These are phyloP conservation scores for Sebastes reedi DNA, from an alignment of 2,797 vertebrate species.

Conservation along the genomic window DNA sequence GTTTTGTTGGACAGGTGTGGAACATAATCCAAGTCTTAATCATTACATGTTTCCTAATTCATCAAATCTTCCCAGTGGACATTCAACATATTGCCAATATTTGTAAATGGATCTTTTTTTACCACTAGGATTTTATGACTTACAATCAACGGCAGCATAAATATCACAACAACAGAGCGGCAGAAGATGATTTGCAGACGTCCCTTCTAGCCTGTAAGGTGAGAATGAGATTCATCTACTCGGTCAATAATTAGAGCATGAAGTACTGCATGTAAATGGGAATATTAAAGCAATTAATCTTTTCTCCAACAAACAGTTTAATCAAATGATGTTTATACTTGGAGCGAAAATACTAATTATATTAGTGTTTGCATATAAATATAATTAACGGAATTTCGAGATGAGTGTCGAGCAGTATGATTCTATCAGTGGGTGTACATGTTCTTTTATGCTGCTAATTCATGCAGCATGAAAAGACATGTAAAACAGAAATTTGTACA, in stretches of 20 bases:
- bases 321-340: slow-evolving; percentile 31
- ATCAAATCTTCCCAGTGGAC: background rate
- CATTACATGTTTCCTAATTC: background rate
- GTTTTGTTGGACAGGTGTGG: background rate
- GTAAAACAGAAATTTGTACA: slow-evolving; percentile 8
- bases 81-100: background rate
- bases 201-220: background rate
- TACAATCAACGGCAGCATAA: background rate
- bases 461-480: background rate
- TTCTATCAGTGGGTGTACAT: background rate
- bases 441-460: background rate
- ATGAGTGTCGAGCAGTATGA: background rate
- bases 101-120: slow-evolving; percentile 4
- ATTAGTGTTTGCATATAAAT: slow-evolving; percentile 24
- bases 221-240: slow-evolving; percentile 1
- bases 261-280: slow-evolving; percentile 23
- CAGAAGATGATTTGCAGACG: background rate
- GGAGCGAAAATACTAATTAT: slow-evolving; percentile 8
- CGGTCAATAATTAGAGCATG: slow-evolving; percentile 10
- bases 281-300: slow-evolving; percentile 41
- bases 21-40: slow-evolving; percentile 3
- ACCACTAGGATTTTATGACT: background rate
- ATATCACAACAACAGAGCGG: background rate
- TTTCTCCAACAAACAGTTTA: slow-evolving; percentile 20
- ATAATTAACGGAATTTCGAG: slow-evolving; percentile 20